phyloP scores from a whole-genome alignment of 2,797 vertebrate species.

The Gastrophryne carolinensis region DNA sequence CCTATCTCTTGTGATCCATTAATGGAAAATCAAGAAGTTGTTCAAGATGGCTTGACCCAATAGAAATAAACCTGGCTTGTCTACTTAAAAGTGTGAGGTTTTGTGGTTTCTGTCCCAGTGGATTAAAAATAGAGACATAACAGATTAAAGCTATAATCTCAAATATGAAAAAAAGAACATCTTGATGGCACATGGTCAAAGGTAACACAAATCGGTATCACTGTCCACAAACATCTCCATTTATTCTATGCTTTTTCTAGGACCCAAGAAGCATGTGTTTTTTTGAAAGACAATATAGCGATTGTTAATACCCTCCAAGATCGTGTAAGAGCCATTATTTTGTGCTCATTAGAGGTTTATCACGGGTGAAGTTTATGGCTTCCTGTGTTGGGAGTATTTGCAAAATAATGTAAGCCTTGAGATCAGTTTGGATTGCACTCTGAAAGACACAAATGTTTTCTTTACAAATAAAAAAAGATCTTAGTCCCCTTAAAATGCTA shows the following conservation, averaged over 20 bases:
- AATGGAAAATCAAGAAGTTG: background rate
- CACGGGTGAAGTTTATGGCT: slow-evolving; percentile 63
- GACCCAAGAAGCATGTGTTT: slow-evolving; percentile 22
- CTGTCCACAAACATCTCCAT: slow-evolving; percentile 19
- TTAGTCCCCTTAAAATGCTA: slow-evolving; percentile 73
- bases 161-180: slow-evolving; percentile 13
- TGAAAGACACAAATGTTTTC: slow-evolving; percentile 74
- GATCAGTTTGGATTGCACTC: slow-evolving; percentile 68
- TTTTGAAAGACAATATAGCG: slow-evolving; percentile 59
- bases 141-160: slow-evolving; percentile 33
- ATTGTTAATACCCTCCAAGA: slow-evolving; percentile 58
- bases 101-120: slow-evolving; percentile 18
- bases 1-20: no score
- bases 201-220: slow-evolving; percentile 25
- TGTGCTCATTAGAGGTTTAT: slow-evolving; percentile 65
- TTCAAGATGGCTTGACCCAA: background rate
- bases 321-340: slow-evolving; percentile 53
- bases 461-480: slow-evolving; percentile 72
- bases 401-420: slow-evolving; percentile 70
- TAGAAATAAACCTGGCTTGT: slow-evolving; percentile 1
- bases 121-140: slow-evolving; percentile 31
- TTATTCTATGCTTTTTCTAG: slow-evolving; percentile 18
- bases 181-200: slow-evolving; percentile 30
- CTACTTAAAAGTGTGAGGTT: slow-evolving; percentile 6
- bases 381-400: slow-evolving; percentile 63